Conservation (phyloP, 2,113 vertebrate species). For the Pantherophis guttatus region DNA sequence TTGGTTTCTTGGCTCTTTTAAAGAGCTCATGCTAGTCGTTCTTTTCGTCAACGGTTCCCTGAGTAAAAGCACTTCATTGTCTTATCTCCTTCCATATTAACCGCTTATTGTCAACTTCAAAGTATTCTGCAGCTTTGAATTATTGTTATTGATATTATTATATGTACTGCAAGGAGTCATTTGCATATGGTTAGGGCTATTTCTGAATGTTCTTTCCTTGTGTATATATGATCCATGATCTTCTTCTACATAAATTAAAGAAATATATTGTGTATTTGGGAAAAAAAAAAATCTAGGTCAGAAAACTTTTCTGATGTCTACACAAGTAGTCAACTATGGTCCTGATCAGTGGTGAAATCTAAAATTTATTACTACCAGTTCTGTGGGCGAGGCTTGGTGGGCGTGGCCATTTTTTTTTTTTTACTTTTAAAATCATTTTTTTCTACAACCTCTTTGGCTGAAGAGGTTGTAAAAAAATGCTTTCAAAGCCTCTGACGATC, state of each 20-base stretch:
- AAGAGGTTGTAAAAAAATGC: no score
- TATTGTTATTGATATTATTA: not conserved
- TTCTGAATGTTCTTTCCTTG: not conserved
- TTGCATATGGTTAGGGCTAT: not conserved
- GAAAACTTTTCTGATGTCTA: not conserved
- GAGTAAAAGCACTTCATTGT: constrained; percentile 5
- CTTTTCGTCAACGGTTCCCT: not conserved
- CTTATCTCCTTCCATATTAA: not conserved
- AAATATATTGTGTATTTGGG: not conserved
- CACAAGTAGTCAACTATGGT: not conserved
- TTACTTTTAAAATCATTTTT: no score
- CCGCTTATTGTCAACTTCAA: not conserved
- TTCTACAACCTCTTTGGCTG: no score
- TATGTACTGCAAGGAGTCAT: not conserved
- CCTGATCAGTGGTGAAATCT: not conserved
- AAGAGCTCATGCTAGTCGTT: not conserved
- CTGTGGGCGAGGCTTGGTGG: no score
- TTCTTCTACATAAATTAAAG: not conserved
- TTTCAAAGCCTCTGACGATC: no score
- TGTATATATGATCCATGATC: not conserved
- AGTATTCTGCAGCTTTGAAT: not conserved
- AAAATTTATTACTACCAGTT: no score
- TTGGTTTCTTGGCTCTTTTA: not conserved
- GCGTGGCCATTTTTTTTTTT: no score
- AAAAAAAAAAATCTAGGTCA: not conserved